Evolutionary conservation across 2,797 vertebrate genomes (phyloP), one percentile per base, ranked within the genome.

Genomic region (Oryzias dopingdopingensis): DNA sequence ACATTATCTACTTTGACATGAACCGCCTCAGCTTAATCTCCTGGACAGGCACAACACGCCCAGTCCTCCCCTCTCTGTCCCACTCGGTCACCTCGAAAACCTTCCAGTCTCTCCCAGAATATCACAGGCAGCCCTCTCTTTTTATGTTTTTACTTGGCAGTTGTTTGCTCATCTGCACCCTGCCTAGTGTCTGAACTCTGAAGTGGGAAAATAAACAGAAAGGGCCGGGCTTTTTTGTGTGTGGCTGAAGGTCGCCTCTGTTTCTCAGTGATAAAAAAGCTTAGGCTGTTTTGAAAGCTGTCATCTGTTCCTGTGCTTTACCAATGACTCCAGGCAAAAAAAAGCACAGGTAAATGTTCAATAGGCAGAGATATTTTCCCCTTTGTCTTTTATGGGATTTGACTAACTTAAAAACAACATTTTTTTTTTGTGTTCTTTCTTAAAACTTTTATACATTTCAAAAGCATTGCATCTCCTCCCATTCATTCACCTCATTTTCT

Each of bases 171-270:
- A 44, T 74, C 64, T 52, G 54, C 62, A 63, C 52, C 41, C 49
- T 16, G 20, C 56, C 41, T 42, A 4, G n/a, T 62, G 50, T 67
- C 62, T 53, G 60, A 73, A 80, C 69, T 74, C 72, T 43, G 45
- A 43, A 67, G 59, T 59, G 63, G 51, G 63, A 70, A 59, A 76
- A 84, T 72, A 70, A 76, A 73, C 72, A 77, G 42, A 59, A 10
- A 48, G 40, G 51, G 32, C 48, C 29, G 49, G 56, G 57, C 49
- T 64, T 55, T 20, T 75, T 76, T 23, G 29, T 37, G 32, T 13
- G 47, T 52, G 61, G 53, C 65, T 76, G 73, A 81, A 86, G 85
- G 86, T 89, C 79, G 78, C 64, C 70, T 86, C 82, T 82, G 86
- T 81, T 74, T 58, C 61, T 45, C 56, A 59, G 77, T 43, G 76